A percentile compares a stretch with the other conserved stretches of the same genome.
Evolutionary conservation across 2,797 vertebrate genomes (phyloP).

Genomic region (Chelonia mydas): DNA sequence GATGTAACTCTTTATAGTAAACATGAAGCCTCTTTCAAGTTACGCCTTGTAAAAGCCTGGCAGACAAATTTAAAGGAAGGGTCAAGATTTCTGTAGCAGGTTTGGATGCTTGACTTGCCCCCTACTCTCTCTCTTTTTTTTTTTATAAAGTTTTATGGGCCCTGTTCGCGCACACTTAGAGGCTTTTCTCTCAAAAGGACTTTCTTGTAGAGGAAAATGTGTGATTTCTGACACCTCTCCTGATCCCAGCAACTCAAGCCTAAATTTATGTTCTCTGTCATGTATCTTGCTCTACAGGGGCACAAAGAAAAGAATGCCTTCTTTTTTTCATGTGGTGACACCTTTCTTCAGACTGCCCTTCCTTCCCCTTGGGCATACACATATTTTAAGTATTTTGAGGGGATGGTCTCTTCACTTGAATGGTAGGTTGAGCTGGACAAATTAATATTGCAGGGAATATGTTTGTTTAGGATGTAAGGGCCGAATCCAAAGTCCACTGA

Average conservation of each 20-base stretch:
- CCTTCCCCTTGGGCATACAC: background rate
- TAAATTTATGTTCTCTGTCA: slow-evolving; percentile 78
- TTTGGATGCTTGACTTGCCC: slow-evolving; percentile 58
- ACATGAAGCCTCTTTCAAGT: slow-evolving; percentile 17
- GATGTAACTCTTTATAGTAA: slow-evolving; percentile 54
- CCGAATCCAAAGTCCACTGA: background rate
- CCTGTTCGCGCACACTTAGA: slow-evolving; percentile 75
- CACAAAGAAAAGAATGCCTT: slow-evolving; percentile 64
- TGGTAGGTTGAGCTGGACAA: background rate
- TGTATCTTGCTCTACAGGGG: slow-evolving; percentile 74
- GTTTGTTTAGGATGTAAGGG: background rate
- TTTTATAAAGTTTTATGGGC: slow-evolving; percentile 67
- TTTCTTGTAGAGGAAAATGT: slow-evolving; percentile 77
- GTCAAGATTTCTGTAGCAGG: slow-evolving; percentile 60
- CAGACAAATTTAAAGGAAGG: slow-evolving; percentile 54
- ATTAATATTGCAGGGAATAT: background rate
- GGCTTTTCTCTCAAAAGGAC: slow-evolving; percentile 74
- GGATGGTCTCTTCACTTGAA: background rate
- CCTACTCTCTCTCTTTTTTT: slow-evolving; percentile 39
- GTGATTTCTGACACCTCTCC: slow-evolving; percentile 83
- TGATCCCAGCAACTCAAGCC: slow-evolving; percentile 70
- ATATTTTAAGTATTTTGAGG: slow-evolving; percentile 14
- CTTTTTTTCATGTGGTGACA: slow-evolving; percentile 25
- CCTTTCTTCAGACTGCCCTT: slow-evolving; percentile 47
- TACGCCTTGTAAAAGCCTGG: slow-evolving; percentile 61